Conservation (phyloP, 2,797 vertebrate genomes). For the Mionectes olivaceus region DNA sequence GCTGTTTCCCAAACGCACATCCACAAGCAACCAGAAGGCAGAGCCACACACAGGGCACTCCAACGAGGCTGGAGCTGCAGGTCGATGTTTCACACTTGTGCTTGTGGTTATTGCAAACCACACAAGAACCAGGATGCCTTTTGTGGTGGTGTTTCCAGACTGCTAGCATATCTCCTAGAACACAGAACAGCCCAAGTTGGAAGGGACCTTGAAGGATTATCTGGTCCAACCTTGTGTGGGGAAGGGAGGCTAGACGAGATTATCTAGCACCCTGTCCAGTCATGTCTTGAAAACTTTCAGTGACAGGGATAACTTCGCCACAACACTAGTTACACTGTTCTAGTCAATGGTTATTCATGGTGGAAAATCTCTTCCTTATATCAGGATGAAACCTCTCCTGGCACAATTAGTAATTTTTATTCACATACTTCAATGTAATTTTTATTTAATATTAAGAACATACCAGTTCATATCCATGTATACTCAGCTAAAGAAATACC, state of each 20-base stretch:
- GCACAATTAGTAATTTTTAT: background rate
- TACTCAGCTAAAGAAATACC: background rate
- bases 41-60: background rate
- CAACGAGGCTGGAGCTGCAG: background rate
- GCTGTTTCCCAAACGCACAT: background rate
- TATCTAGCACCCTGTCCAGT: background rate
- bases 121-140: background rate
- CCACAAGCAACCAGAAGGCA: background rate
- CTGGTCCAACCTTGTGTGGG: background rate
- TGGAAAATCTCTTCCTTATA: background rate
- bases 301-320: background rate
- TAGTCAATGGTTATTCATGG: background rate
- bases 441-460: background rate
- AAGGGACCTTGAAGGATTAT: background rate
- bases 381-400: background rate
- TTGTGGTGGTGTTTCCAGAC: background rate
- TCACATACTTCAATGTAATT: background rate
- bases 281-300: fast-evolving
- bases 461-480: background rate
- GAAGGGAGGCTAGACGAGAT: background rate
- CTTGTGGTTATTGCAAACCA: fast-evolving
- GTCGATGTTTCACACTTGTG: fast-evolving
- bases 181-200: background rate
- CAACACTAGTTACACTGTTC: background rate
- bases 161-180: background rate